Base-by-base conservation (phyloP, 2,113 vertebrate genomes). In the Onychorhynchus coronatus region DNA sequence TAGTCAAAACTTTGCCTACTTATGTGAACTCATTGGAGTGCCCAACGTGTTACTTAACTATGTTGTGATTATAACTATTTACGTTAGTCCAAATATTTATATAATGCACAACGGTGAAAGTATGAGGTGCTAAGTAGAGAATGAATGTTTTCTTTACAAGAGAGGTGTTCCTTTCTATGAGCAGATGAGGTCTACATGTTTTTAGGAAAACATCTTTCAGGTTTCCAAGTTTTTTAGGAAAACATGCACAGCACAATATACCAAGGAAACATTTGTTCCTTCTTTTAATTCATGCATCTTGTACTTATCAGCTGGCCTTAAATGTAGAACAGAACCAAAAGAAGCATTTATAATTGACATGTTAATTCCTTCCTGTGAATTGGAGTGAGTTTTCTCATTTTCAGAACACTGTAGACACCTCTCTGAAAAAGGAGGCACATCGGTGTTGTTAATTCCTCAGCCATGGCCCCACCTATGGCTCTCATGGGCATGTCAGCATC, bases 81-180 rank as follows among this genome's bases (percentile, higher is more conserved):
- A 49, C 59, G 44, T 92, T 74, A 92, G 85, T 95, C 88, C 53
- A 94, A 97, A 96, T 96, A 86, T 95, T 95, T 92, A 50, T 74
- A 14, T 62, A 71, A 63, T 86, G 63, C 42, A 80, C 42, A 80
- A 80, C 3, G 31, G 50, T 83, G 75, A 24, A 88, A 80, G 9
- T 58, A 80, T 62, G 42, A 91, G 68, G 72, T 63, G 75, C 35
- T 53, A 94, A 90, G 55, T 9, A 62, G 28, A 77, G 55, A 92
- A 92, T 21, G 44, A 90, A 42, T 63, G 62, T 89, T 88, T 92
- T 79, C 39, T 74, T 92, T 73, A 28, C 41, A 63, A 33, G 11
- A 83, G 41, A 94, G 79, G 75, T 92, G 30, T 21, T 93, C 21
- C 1, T 80, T 63, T 70, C 19, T 62, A 27, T 46, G 63, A 93